phyloP scores from a whole-genome alignment of 1,140 invertebrate species.

The Aplysia californica region DNA sequence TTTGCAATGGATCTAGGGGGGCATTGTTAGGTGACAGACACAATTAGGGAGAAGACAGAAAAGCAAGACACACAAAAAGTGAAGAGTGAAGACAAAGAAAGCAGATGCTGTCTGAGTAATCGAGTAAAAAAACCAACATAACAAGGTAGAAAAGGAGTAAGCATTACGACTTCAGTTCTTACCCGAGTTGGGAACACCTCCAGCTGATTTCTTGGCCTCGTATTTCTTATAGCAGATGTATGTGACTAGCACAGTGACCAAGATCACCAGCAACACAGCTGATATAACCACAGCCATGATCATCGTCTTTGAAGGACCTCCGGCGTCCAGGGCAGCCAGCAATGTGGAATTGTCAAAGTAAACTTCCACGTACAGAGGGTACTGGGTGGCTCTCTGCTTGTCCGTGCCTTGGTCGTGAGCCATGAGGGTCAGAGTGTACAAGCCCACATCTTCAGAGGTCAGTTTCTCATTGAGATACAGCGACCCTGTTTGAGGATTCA shows the following conservation, averaged over 20 bases:
- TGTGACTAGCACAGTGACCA: neutral
- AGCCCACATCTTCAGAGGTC: conserved; percentile 78
- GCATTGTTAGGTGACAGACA: too few relatives aligned
- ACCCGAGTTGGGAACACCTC: conserved; percentile 19
- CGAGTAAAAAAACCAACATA: neutral
- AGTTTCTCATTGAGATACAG: conserved; percentile 73
- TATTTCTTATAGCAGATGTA: conserved; percentile 75
- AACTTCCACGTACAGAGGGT: conserved; percentile 74
- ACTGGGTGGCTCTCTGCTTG: conserved; percentile 84
- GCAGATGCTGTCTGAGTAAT: neutral
- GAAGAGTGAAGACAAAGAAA: neutral
- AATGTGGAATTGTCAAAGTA: conserved; percentile 66
- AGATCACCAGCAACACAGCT: conserved; percentile 5
- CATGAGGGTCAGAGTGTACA: conserved; percentile 84
- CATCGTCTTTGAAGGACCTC: conserved; percentile 48
- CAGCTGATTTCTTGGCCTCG: conserved; percentile 81
- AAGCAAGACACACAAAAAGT: neutral
- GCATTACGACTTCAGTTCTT: too few relatives aligned
- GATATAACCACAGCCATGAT: conserved; percentile 19
- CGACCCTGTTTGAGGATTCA: conserved; percentile 84
- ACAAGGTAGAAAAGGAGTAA: too few relatives aligned
- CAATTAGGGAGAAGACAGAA: neutral
- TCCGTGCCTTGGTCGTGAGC: conserved; percentile 89
- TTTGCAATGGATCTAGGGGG: too few relatives aligned
- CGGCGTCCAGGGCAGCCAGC: conserved; percentile 48